These are phyloP conservation scores for Oreotrochilus melanogaster DNA, from an alignment of 2,113 vertebrate genomes.

Conservation along the genomic window DNA sequence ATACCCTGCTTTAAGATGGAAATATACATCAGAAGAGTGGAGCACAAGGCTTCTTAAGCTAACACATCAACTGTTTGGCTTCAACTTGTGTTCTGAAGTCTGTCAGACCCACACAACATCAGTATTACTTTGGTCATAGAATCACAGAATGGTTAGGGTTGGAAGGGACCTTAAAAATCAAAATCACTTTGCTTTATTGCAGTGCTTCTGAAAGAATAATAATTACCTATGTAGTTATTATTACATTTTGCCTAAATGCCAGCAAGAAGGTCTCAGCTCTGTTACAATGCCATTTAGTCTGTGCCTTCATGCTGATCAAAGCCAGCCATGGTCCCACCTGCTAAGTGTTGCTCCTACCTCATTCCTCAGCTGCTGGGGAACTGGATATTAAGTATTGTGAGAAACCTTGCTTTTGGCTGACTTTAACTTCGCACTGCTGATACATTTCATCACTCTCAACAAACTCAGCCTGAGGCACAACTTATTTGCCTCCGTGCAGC, in stretches of 20 bases:
- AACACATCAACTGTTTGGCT: not conserved
- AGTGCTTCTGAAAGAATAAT: not conserved
- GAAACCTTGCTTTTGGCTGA: not conserved
- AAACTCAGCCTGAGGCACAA: not conserved
- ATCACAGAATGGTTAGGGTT: not conserved
- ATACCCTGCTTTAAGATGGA: not conserved
- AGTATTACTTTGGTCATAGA: not conserved
- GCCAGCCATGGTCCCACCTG: rapidly evolving
- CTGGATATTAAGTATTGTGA: not conserved
- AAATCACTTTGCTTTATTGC: not conserved
- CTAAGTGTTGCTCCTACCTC: not conserved
- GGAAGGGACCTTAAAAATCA: not conserved
- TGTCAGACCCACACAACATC: not conserved
- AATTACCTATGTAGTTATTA: not conserved
- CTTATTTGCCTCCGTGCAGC: not conserved
- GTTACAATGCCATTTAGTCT: not conserved
- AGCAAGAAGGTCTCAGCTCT: not conserved
- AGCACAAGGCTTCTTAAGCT: not conserved
- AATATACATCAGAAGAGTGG: not conserved
- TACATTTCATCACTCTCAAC: not conserved
- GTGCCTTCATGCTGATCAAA: not conserved
- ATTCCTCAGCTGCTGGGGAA: not conserved
- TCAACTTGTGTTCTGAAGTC: not conserved
- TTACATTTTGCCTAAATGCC: not conserved
- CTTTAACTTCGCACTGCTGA: not conserved